A percentile compares a stretch with the other conserved stretches of the same genome.
Evolutionary conservation across 2,797 vertebrate species (phyloP).

Genomic region (Chloroceryle inda): DNA sequence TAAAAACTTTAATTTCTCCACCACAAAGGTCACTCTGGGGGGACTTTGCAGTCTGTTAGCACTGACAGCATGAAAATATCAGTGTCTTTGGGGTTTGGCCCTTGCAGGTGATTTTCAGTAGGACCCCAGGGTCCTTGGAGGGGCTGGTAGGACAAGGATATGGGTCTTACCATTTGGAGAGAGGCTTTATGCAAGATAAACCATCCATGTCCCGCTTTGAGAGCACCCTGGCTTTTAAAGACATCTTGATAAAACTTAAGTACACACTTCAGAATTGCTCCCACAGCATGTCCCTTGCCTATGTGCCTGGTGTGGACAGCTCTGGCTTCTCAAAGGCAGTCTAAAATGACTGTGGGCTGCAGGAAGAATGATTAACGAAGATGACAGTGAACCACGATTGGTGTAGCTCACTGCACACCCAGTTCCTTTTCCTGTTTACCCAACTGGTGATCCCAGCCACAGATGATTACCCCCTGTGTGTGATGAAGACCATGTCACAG

Average conservation of each 20-base stretch:
- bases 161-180: rapidly evolving
- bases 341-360: background rate
- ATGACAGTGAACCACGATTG: rapidly evolving
- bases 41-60: background rate
- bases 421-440: constrained; percentile 58
- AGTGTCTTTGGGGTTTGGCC: background rate
- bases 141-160: background rate
- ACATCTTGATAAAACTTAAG: background rate
- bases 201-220: background rate
- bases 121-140: background rate
- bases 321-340: background rate
- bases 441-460: background rate
- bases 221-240: background rate
- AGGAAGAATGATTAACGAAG: background rate
- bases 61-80: rapidly evolving
- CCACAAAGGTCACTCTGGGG: rapidly evolving
- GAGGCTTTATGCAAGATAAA: background rate
- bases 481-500: background rate
- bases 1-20: background rate
- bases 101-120: background rate
- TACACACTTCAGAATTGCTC: rapidly evolving
- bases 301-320: background rate
- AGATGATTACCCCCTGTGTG: background rate
- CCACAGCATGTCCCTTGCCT: rapidly evolving
- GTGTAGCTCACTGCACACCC: background rate